Evolutionary conservation across 2,888 invertebrate species (phyloP).

Genomic region (Dynastes tityus): DNA sequence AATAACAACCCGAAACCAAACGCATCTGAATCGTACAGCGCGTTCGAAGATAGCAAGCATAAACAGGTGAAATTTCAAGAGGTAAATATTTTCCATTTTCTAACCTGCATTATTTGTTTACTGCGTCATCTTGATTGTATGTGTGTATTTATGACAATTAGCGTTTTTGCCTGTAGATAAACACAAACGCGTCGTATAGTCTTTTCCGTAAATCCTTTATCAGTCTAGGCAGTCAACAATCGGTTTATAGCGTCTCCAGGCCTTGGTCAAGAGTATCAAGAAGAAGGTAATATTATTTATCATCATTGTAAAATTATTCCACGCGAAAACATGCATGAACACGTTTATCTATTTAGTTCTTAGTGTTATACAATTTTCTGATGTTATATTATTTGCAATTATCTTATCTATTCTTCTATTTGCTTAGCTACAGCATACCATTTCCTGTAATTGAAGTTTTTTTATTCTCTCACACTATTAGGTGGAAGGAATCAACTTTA

Average conservation of each 20-base stretch:
- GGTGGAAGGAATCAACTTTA: conserved; percentile 80
- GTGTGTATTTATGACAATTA: conserved; percentile 53
- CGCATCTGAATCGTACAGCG: conserved; percentile 60
- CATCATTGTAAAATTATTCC: background rate
- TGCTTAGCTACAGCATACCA: conserved; percentile 29
- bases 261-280: conserved; percentile 80
- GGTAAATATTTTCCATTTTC: conserved; percentile 62
- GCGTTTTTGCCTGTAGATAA: conserved; percentile 68
- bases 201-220: conserved; percentile 76
- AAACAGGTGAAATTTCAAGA: conserved; percentile 64
- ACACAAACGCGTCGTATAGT: conserved; percentile 75
- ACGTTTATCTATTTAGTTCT: conserved; percentile 26
- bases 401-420: conserved; percentile 1
- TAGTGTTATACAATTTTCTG: conserved; percentile 14
- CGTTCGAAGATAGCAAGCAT: conserved; percentile 63
- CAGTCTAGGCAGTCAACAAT: conserved; percentile 76
- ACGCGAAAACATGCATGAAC: conserved; percentile 27
- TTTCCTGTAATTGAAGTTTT: conserved; percentile 21
- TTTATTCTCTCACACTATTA: conserved; percentile 61
- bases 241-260: conserved; percentile 76
- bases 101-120: conserved; percentile 63
- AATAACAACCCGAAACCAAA: conserved; percentile 64
- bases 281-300: conserved; percentile 73
- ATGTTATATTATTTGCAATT: conserved; percentile 33
- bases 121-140: conserved; percentile 63